Percentiles rank a stretch among this genome's conserved stretches.
Conservation (phyloP, 1,140 invertebrate genomes). For the Hypothenemus hampei region DNA sequence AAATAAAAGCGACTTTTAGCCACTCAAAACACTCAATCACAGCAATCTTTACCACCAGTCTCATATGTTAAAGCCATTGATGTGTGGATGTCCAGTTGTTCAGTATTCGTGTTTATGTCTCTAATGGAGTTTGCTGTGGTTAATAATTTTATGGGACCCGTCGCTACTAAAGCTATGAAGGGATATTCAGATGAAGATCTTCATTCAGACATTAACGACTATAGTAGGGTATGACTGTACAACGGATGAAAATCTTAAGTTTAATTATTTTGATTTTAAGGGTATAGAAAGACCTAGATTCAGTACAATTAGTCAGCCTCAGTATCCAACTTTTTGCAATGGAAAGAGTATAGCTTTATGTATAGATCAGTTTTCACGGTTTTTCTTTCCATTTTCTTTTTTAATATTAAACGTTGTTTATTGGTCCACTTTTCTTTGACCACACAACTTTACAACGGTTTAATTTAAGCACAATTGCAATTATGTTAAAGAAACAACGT, state of each 20-base stretch:
- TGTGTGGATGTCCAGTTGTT: constrained; percentile 91
- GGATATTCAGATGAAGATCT: constrained; percentile 85
- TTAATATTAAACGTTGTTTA: constrained; percentile 83
- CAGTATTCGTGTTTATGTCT: constrained; percentile 88
- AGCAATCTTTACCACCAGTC: constrained; percentile 83
- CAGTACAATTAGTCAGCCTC: constrained; percentile 51
- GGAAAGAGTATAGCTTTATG: constrained; percentile 78
- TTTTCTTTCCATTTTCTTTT: constrained; percentile 85
- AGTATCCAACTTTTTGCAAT: constrained; percentile 80
- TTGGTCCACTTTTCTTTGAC: constrained; percentile 74
- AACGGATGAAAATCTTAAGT: not conserved
- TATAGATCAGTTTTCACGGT: constrained; percentile 80
- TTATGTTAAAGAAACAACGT: no score
- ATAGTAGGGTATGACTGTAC: constrained; percentile 57
- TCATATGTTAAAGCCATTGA: constrained; percentile 90
- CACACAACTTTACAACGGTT: not conserved
- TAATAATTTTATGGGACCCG: constrained; percentile 86
- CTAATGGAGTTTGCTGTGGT: constrained; percentile 90
- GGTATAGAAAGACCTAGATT: constrained; percentile 50
- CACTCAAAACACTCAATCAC: constrained; percentile 85
- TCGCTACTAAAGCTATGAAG: constrained; percentile 83
- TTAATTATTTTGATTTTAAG: constrained; percentile 30
- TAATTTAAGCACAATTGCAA: constrained; percentile 19
- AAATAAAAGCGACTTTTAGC: constrained; percentile 54
- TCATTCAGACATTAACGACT: constrained; percentile 64